Base-by-base conservation (phyloP, 1,140 invertebrate genomes). In the Eueides isabella region DNA sequence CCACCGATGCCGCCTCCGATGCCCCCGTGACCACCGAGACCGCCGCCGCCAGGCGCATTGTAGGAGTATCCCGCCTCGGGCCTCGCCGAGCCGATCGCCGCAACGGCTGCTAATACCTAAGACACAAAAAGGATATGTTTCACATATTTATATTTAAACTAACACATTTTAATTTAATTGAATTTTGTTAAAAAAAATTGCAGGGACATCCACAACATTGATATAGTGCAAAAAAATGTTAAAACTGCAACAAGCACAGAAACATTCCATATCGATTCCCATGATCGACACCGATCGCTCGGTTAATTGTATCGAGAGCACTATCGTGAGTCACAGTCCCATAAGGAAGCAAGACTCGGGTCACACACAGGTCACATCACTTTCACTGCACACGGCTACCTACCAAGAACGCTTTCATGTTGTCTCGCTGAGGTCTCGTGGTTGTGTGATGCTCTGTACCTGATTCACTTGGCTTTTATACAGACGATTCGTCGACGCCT, bases 41-140 rank as follows among this genome's bases (percentile, higher is more conserved):
- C 85, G 35, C 91, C 92, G 28, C 92, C 94, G 55, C 93, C 93
- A 62, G 94, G 94, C 71, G 94, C 93, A 74, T 94, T 94, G 85
- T 95, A 95, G 80, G 92, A 94, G 86, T 95, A 95, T 75, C 94
- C 94, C 79, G 94, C 94, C 89, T 95, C 94, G 78, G 94, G 94
- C 72, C 94, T 90, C 41, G 94, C 95, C 80, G 94, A 93, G 84
- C 94, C 94, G 85, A 95, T 83, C 28, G 94, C 94, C 93, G 94
- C 93, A 75, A 95, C 94, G 84, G 91, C 89, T 79, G 94, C 94
- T 86, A 95, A 92, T 88, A 95, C 91, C 90, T 93, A 82, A 74
- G 76, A 75, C 75, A 87, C 73, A 88, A 87, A 73, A 70, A 75
- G 48, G 67, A 72, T 29, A 38, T 31, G 5, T 66, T 67, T 71